Conservation (phyloP, 2,113 vertebrate genomes). For the Ancistrus triradiatus region DNA sequence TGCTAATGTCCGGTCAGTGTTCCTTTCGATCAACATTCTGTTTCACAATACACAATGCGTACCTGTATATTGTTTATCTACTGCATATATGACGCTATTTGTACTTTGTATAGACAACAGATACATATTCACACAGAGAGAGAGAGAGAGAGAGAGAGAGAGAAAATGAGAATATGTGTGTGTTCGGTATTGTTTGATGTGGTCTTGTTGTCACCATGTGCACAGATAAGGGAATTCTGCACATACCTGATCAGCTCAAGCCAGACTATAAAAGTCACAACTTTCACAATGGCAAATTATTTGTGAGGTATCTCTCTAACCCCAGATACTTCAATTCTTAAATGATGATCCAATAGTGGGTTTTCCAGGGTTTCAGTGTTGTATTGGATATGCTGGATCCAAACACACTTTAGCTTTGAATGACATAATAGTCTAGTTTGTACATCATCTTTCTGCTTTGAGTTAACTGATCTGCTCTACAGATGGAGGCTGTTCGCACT, state of each 20-base stretch:
- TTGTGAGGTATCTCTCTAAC: conserved; percentile 19
- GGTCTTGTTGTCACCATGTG: conserved; percentile 62
- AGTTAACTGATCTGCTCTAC: background rate
- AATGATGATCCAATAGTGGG: background rate
- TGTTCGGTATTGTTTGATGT: conserved; percentile 64
- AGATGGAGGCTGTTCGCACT: conserved; percentile 36
- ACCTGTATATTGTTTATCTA: too few relatives aligned
- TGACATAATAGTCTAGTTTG: background rate
- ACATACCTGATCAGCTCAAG: conserved; percentile 63
- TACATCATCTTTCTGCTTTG: background rate
- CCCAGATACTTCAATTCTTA: conserved; percentile 11
- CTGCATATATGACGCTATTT: too few relatives aligned
- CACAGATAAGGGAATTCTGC: conserved; percentile 73
- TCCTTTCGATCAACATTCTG: too few relatives aligned
- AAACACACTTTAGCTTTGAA: background rate
- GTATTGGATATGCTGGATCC: background rate
- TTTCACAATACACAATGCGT: too few relatives aligned
- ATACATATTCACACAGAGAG: too few relatives aligned
- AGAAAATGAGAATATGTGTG: conserved; percentile 20
- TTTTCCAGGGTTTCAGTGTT: background rate
- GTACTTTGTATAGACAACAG: too few relatives aligned
- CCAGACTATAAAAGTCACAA: conserved; percentile 61
- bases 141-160: too few relatives aligned
- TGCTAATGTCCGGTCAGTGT: too few relatives aligned
- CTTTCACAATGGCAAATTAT: background rate